A percentile compares a stretch with the other conserved stretches of the same genome.
These are phyloP conservation scores for Cydia fagiglandana DNA, from an alignment of 1,140 invertebrate species.

Conservation along the genomic window DNA sequence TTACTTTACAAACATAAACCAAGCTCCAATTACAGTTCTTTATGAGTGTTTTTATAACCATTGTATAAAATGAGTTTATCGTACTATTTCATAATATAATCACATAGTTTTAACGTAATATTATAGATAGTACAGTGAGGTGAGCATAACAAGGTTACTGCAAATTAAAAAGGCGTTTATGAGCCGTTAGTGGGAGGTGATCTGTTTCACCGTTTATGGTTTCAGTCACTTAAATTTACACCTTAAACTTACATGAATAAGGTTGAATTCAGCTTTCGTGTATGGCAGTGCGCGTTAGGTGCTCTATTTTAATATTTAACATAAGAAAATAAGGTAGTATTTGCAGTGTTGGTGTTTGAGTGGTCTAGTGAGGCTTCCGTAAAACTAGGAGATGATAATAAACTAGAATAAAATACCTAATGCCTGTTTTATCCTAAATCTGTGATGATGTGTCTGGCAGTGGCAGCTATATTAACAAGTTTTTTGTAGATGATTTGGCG, in stretches of 20 bases:
- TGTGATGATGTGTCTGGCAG: neutral
- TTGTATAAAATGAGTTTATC: neutral
- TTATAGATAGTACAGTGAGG: neutral
- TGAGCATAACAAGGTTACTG: neutral
- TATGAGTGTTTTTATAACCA: neutral
- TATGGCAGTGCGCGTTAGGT: neutral
- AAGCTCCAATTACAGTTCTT: too few relatives aligned
- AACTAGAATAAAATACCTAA: neutral
- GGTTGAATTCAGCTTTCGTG: neutral
- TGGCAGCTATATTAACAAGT: neutral
- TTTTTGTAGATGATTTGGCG: neutral
- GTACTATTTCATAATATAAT: neutral
- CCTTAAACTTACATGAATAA: neutral
- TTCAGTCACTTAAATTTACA: neutral
- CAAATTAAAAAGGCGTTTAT: conserved; percentile 3
- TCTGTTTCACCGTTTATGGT: neutral
- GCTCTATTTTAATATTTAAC: neutral
- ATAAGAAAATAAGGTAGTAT: neutral
- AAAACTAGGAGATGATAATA: neutral
- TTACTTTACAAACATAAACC: too few relatives aligned
- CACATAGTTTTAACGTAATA: neutral
- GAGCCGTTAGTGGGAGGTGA: neutral
- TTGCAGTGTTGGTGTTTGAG: neutral
- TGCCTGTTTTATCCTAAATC: neutral
- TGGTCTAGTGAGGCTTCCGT: neutral